Evolutionary conservation across 2,797 vertebrate species (phyloP).

Genomic region (Simalia tracyae): DNA sequence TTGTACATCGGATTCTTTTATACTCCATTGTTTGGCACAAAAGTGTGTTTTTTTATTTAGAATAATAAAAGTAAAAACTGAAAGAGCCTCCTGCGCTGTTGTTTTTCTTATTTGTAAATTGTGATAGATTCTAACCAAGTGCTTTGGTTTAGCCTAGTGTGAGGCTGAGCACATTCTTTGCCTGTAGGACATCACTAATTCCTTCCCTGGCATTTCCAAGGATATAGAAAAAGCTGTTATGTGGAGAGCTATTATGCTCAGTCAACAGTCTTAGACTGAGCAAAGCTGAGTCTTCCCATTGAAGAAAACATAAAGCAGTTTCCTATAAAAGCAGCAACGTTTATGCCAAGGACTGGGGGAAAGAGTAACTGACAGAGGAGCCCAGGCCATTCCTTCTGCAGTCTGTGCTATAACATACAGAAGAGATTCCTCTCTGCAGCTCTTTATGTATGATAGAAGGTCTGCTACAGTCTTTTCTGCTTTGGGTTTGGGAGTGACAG

Average conservation of each 20-base stretch:
- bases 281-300: neutral
- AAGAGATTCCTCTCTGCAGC: neutral
- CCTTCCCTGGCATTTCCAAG: neutral
- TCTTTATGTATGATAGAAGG: neutral
- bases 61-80: constrained; percentile 76
- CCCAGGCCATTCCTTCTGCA: neutral
- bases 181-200: neutral
- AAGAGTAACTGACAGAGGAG: neutral
- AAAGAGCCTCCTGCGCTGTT: neutral
- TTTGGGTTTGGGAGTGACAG: neutral
- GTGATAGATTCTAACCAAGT: neutral
- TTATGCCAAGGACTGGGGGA: neutral
- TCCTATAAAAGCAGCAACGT: neutral
- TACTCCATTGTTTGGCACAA: constrained; percentile 81
- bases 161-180: neutral
- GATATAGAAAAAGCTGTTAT: neutral
- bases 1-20: constrained; percentile 82
- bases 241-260: neutral
- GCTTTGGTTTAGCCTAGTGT: neutral
- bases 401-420: neutral
- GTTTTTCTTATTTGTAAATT: accelerated
- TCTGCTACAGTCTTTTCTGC: neutral
- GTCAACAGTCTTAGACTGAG: neutral
- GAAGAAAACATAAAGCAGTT: neutral
- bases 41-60: constrained; percentile 84